Evolutionary conservation across 1,140 invertebrate genomes (phyloP).

Genomic region (Conopomorpha cramerella): DNA sequence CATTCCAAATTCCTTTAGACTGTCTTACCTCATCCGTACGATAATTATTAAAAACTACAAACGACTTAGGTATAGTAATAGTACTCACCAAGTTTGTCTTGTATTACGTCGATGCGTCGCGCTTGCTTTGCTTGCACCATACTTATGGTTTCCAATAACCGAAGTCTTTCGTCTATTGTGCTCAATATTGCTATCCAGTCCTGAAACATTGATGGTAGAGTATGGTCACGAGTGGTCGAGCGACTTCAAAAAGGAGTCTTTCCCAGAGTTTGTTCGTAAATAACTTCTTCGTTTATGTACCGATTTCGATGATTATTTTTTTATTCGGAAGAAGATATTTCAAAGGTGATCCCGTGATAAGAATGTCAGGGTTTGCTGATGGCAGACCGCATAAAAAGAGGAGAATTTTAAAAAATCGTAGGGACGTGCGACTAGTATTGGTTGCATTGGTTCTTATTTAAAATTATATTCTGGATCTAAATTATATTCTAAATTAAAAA

Average conservation of each 20-base stretch:
- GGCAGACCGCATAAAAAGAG: neutral
- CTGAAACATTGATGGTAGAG: slow-evolving; percentile 23
- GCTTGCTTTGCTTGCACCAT: slow-evolving; percentile 55
- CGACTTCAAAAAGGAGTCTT: neutral
- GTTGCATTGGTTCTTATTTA: neutral
- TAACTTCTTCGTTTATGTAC: neutral
- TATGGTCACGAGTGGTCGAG: neutral
- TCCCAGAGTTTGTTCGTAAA: neutral
- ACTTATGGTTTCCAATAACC: slow-evolving; percentile 57
- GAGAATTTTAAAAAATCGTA: neutral
- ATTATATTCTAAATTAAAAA: neutral
- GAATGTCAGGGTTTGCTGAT: no score
- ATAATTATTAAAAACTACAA: no score
- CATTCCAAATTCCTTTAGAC: no score
- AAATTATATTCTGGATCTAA: neutral
- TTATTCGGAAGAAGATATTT: neutral
- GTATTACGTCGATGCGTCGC: slow-evolving; percentile 59
- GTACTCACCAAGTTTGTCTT: slow-evolving; percentile 57
- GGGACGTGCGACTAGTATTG: neutral
- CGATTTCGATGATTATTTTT: neutral
- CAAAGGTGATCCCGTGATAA: no score
- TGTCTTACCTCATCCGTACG: no score
- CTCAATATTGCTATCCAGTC: slow-evolving; percentile 43
- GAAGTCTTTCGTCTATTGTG: slow-evolving; percentile 63
- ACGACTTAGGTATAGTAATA: no score